Base-by-base conservation (phyloP, 2,888 invertebrate species). In the Luperina nickerlii region DNA sequence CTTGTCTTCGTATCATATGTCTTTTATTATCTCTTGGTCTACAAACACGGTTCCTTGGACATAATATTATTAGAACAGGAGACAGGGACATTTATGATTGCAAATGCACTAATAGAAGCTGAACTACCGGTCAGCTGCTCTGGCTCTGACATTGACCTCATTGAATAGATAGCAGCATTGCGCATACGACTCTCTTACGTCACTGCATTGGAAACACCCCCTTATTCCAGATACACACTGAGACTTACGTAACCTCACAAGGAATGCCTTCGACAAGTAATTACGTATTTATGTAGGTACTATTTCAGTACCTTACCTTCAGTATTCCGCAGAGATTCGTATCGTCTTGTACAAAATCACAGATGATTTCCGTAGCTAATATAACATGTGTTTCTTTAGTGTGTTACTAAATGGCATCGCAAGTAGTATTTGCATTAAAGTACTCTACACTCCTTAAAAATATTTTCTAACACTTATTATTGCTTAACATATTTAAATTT, bases 71-170 rank as follows among this genome's bases (percentile, higher is more conserved):
- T 84, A 87, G 84, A 89, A 85, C 87, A 75, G 87, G 83, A 86
- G 82, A 82, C 81, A 79, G 81, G 70, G 82, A 84, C 79, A 85
- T 81, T 77, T 60, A 81, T 72, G 82, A 87, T 87, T 89, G 88
- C 91, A 91, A 91, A 91, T 92, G 92, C 88, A 90, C 87, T 86
- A 88, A 90, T 90, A 88, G 89, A 92, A 83, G 87, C 89, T 91
- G 85, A 91, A 90, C 90, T 90, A 87, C 91, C 93, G 93, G 94
- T 93, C 94, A 95, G 92, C 89, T 91, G 92, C 83, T 91, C 91
- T 92, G 94, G 92, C 83, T 91, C 91, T 92, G 94, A 95, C 96
- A 96, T 95, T 96, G 96, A 94, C 96, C 96, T 88, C 92, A 92
- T 93, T 95, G 90, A 91, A 88, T 88, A 92, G 94, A 95, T 94